A percentile compares a stretch with the other conserved stretches of the same genome.
Evolutionary conservation across 2,888 invertebrate genomes (phyloP).

Genomic region (Aphidoletes aphidimyza): DNA sequence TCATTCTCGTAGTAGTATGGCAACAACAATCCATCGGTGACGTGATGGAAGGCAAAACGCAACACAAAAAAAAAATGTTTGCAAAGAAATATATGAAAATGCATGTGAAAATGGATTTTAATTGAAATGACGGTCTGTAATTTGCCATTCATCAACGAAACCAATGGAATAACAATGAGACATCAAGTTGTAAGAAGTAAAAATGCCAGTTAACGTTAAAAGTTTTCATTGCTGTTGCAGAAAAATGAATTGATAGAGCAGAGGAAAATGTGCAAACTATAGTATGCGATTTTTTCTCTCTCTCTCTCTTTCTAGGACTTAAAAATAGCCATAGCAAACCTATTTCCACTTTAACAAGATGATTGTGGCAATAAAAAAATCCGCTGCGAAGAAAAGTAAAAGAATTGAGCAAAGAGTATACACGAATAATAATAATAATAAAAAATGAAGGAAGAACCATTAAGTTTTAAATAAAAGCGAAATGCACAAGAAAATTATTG

Average conservation of each 20-base stretch:
- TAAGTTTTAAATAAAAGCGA: neutral
- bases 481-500: neutral
- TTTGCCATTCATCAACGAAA: constrained; percentile 5
- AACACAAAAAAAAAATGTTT: neutral
- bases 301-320: neutral
- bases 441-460: too few relatives aligned
- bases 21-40: too few relatives aligned
- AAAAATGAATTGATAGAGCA: neutral
- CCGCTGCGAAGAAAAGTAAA: neutral
- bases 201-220: neutral
- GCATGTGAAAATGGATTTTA: constrained; percentile 50
- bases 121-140: constrained; percentile 1
- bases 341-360: neutral
- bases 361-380: too few relatives aligned
- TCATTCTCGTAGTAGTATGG: too few relatives aligned
- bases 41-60: neutral
- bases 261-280: too few relatives aligned
- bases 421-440: constrained; percentile 7
- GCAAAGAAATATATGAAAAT: neutral
- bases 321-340: neutral
- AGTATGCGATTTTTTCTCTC: too few relatives aligned
- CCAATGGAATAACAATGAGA: constrained; percentile 41
- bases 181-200: neutral
- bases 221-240: neutral
- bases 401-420: neutral